Conservation (phyloP, 2,888 invertebrate genomes). For the Rhyacophila evoluta region DNA sequence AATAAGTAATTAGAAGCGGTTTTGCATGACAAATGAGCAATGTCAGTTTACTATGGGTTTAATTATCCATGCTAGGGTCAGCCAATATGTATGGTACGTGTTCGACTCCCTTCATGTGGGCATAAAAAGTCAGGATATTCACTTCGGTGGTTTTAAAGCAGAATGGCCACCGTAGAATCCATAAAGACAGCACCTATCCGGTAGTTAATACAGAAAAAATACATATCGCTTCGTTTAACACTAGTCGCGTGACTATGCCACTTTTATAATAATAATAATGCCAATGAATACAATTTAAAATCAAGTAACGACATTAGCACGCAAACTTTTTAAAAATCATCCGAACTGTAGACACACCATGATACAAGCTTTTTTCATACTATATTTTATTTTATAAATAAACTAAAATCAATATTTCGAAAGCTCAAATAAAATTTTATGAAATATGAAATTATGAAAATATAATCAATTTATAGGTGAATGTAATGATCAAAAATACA, state of each 20-base stretch:
- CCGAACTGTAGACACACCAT: too few species aligned
- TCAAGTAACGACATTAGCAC: neutral
- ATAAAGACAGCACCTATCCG: constrained; percentile 8
- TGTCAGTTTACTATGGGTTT: too few species aligned
- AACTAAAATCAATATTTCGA: neutral
- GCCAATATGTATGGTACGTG: too few species aligned
- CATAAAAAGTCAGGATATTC: neutral
- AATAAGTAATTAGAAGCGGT: too few species aligned
- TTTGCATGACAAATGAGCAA: too few species aligned
- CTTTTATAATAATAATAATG: constrained; percentile 10
- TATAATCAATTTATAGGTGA: too few species aligned
- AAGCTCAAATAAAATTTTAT: too few species aligned
- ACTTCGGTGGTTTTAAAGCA: neutral
- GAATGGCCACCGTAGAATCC: neutral
- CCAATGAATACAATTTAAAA: constrained; percentile 22
- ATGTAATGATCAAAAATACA: too few species aligned
- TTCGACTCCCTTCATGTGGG: neutral
- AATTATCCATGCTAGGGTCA: neutral
- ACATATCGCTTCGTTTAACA: constrained; percentile 13
- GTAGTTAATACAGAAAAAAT: neutral
- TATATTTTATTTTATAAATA: neutral
- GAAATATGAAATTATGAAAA: too few species aligned
- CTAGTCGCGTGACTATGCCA: constrained; percentile 22
- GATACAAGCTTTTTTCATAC: too few species aligned
- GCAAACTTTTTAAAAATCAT: constrained; percentile 11